phyloP scores from a whole-genome alignment of 2,113 vertebrate genomes.

The Donacobius atricapilla region DNA sequence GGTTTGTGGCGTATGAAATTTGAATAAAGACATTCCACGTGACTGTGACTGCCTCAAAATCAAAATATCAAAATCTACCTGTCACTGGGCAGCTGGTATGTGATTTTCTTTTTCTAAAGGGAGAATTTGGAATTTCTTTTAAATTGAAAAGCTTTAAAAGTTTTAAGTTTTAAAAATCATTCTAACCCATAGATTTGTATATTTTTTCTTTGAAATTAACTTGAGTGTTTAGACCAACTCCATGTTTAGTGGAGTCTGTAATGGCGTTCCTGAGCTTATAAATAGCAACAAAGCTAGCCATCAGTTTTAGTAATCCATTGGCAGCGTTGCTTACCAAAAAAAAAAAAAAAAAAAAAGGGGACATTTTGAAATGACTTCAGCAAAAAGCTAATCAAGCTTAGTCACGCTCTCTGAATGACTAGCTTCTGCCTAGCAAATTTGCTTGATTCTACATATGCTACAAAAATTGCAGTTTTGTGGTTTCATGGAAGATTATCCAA shows the following conservation, averaged over 20 bases:
- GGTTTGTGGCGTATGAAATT: neutral
- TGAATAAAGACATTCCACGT: neutral
- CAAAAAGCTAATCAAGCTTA: constrained; percentile 23
- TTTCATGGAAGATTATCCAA: constrained; percentile 9
- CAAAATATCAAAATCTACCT: neutral
- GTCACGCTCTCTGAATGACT: neutral
- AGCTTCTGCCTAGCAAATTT: neutral
- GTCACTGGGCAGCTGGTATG: no score
- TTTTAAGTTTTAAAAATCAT: neutral
- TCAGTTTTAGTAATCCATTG: neutral
- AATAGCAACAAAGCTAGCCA: neutral
- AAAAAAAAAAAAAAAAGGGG: neutral
- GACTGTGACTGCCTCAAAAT: neutral
- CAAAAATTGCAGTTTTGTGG: neutral
- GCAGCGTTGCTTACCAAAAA: neutral
- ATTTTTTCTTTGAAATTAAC: neutral
- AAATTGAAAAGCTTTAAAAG: neutral
- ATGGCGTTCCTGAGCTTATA: neutral
- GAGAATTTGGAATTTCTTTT: neutral
- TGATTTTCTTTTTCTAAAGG: neutral
- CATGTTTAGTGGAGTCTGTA: neutral
- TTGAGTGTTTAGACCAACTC: neutral
- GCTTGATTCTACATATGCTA: neutral
- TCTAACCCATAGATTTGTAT: neutral
- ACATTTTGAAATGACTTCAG: neutral